Percentiles rank a stretch among this genome's conserved stretches.
phyloP scores from a whole-genome alignment of 2,888 invertebrate genomes.

The Chloromyia formosa region DNA sequence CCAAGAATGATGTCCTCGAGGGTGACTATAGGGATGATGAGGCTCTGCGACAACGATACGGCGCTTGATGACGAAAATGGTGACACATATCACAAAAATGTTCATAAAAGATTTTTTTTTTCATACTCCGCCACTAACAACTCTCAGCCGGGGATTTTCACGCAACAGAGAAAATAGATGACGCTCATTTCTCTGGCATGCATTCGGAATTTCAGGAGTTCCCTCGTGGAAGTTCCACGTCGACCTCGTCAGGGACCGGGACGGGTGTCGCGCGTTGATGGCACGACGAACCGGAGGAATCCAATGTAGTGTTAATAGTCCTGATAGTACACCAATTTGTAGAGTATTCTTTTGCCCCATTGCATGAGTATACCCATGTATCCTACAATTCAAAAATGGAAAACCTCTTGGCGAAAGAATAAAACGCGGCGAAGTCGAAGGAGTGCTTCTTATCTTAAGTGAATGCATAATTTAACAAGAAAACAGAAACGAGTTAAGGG shows the following conservation, averaged over 20 bases:
- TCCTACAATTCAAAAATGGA: not conserved
- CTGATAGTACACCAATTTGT: not conserved
- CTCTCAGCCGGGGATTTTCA: not conserved
- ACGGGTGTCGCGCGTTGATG: not conserved
- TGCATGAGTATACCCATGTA: not conserved
- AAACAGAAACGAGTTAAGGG: not conserved
- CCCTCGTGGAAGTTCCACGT: not conserved
- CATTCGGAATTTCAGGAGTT: not conserved
- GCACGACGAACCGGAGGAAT: not conserved
- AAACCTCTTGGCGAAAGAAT: not conserved
- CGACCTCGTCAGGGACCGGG: too few relatives aligned
- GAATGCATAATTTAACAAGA: slow-evolving; percentile 12
- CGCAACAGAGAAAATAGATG: not conserved
- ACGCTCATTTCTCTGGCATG: not conserved
- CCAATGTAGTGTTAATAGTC: slow-evolving; percentile 17
- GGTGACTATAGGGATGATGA: not conserved
- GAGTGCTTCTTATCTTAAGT: slow-evolving; percentile 8
- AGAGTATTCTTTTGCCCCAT: not conserved
- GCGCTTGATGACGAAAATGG: not conserved
- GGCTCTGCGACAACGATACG: too few relatives aligned
- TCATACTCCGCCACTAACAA: too few relatives aligned
- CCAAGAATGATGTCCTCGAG: not conserved
- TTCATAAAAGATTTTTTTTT: not conserved
- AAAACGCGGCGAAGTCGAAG: not conserved
- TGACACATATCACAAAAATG: not conserved